Base-by-base conservation (phyloP, 2,888 invertebrate species). In the Orchesella flavescens region DNA sequence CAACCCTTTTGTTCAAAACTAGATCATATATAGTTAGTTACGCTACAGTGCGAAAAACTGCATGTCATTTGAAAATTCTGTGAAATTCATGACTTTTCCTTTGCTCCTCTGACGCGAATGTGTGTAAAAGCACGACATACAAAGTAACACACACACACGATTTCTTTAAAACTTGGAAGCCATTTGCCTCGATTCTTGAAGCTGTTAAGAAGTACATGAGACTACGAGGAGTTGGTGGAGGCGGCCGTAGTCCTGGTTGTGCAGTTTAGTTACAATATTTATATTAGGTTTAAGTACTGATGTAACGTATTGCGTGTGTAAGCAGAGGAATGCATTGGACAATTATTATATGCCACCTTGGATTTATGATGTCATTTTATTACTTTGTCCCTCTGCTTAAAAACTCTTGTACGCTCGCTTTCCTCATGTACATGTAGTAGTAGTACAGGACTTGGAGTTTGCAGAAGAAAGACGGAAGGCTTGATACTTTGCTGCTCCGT, bases 291-390 rank as follows among this genome's bases (percentile, higher is more conserved):
- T 34, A 34, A 34, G 34, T 34, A 34, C 34, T 34, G 34, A 7
- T 34, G 34, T 34, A 34, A 34, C 43, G 44, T 17, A n/a, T 43
- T 13, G 66, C 46, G 17, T 44, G 21, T 21, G 21, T 72, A 75
- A 21, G 69, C 10, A 68, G 49, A 66, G 77, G 78, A 79, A 79
- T 79, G 78, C 72, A 72, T 79, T 71, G 46, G 78, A 79, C 78
- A 79, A 79, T 79, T 79, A 79, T 79, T 79, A 79, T 79, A 79
- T 79, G 78, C 78, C 78, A 79, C 78, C 78, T 79, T 72, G 72
- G 72, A 79, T 79, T 79, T 79, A 79, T 79, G 78, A 72, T 79
- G 65, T 79, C 78, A 72, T 79, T 79, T 79, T 78, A 78, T 78
- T 78, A 78, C 77, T 78, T 69, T 78, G 69, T 78, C 61, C 34